Conservation (phyloP, 1,140 invertebrate species). For the Camponotus floridanus region DNA sequence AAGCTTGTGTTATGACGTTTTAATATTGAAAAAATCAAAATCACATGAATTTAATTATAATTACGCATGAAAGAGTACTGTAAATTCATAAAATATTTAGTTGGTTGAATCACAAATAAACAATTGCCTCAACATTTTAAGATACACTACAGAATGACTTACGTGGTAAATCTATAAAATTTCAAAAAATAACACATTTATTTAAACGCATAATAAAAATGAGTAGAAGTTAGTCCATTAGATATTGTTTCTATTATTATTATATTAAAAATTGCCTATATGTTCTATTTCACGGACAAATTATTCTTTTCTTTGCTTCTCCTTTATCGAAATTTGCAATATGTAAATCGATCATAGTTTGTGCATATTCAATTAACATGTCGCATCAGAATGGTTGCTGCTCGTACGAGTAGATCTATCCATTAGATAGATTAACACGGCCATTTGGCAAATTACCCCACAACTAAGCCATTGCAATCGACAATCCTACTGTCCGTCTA, state of each 20-base stretch:
- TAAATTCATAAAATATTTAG: not conserved
- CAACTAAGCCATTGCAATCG: constrained; percentile 50
- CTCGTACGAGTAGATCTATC: constrained; percentile 70
- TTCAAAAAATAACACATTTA: not conserved
- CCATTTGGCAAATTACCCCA: constrained; percentile 60
- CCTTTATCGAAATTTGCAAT: not conserved
- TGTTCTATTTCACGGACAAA: not conserved
- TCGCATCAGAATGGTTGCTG: constrained; percentile 63
- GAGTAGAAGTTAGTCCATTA: not conserved
- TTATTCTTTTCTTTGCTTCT: not conserved
- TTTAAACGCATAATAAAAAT: not conserved
- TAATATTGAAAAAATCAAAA: not conserved
- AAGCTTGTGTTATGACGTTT: not conserved
- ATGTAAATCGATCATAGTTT: constrained; percentile 37
- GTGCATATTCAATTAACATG: constrained; percentile 57
- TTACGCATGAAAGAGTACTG: not conserved
- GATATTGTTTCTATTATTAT: not conserved
- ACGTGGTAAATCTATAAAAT: not conserved
- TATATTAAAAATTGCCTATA: not conserved
- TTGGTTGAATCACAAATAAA: not conserved
- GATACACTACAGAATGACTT: not conserved
- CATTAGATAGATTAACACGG: constrained; percentile 59
- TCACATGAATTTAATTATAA: not conserved
- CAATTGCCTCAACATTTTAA: not conserved
- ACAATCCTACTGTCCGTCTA: constrained; percentile 41